A percentile compares a stretch with the other conserved stretches of the same genome.
Conservation (phyloP, 1,140 invertebrate species). For the Anadara kagoshimensis region DNA sequence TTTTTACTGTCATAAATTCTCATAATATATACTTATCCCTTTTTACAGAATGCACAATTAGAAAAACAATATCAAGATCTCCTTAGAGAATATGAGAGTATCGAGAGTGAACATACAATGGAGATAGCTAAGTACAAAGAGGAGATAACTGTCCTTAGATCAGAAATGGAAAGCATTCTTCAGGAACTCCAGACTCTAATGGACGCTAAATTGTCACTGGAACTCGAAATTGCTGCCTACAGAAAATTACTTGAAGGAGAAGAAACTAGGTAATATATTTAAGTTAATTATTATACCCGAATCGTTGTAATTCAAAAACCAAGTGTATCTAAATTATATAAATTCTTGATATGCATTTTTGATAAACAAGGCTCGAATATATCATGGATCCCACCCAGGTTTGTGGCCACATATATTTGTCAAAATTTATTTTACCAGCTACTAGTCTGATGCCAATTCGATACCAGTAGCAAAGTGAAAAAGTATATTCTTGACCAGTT, state of each 20-base stretch:
- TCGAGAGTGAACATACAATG: conserved; percentile 66
- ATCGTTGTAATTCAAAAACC: conserved; percentile 56
- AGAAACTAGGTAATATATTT: conserved; percentile 62
- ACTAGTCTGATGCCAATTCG: too few relatives aligned
- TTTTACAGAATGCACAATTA: conserved; percentile 73
- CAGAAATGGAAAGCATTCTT: conserved; percentile 61
- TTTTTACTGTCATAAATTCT: too few relatives aligned
- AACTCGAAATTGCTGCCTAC: conserved; percentile 74
- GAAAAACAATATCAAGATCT: conserved; percentile 75
- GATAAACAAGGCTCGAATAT: too few relatives aligned
- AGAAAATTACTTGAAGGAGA: conserved; percentile 72
- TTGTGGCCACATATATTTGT: too few relatives aligned
- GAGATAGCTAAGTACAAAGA: conserved; percentile 59
- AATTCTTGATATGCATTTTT: too few relatives aligned
- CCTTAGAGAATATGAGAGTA: conserved; percentile 73
- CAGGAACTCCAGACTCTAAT: conserved; percentile 60
- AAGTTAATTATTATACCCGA: conserved; percentile 46
- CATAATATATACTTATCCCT: background rate
- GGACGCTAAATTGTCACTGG: conserved; percentile 74
- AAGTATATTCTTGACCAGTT: too few relatives aligned
- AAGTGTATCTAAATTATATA: too few relatives aligned
- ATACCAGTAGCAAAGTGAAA: too few relatives aligned
- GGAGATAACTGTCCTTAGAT: conserved; percentile 51
- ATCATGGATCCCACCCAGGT: too few relatives aligned
- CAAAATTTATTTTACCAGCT: too few relatives aligned